phyloP scores from a whole-genome alignment of 2,888 invertebrate species.

The Meiosimyza platycephala region DNA sequence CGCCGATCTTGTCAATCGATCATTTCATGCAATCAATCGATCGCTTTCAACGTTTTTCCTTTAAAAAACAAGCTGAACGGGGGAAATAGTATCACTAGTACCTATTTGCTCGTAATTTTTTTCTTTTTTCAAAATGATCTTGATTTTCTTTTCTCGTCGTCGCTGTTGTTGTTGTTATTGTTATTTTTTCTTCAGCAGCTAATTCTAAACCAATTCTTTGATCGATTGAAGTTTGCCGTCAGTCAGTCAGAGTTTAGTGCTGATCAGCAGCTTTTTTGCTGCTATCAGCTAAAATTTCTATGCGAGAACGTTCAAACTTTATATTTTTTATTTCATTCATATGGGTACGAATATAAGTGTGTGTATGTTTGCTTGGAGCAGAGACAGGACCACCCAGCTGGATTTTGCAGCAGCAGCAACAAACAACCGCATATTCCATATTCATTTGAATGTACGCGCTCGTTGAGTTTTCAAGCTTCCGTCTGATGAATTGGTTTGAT shows the following conservation, averaged over 20 bases:
- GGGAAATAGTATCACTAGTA: no score
- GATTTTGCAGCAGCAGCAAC: conserved; percentile 23
- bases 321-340: conserved; percentile 37
- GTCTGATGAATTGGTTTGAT: conserved; percentile 40
- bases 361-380: conserved; percentile 20
- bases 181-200: conserved; percentile 32
- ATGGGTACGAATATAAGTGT: conserved; percentile 8
- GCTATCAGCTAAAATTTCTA: conserved; percentile 46
- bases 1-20: conserved; percentile 33
- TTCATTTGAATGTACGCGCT: conserved; percentile 6
- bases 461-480: not conserved
- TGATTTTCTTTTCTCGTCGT: conserved; percentile 36
- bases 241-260: conserved; percentile 57
- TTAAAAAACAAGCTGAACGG: not conserved
- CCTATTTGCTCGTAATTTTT: not conserved
- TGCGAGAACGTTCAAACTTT: conserved; percentile 40
- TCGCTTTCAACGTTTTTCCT: conserved; percentile 22
- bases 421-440: conserved; percentile 35
- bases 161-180: conserved; percentile 33
- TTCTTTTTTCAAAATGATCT: conserved; percentile 14
- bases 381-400: conserved; percentile 39
- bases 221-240: conserved; percentile 62
- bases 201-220: conserved; percentile 27
- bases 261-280: conserved; percentile 55
- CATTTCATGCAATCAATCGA: conserved; percentile 48